Base-by-base conservation (phyloP, 2,888 invertebrate species). In the Spodoptera exigua region DNA sequence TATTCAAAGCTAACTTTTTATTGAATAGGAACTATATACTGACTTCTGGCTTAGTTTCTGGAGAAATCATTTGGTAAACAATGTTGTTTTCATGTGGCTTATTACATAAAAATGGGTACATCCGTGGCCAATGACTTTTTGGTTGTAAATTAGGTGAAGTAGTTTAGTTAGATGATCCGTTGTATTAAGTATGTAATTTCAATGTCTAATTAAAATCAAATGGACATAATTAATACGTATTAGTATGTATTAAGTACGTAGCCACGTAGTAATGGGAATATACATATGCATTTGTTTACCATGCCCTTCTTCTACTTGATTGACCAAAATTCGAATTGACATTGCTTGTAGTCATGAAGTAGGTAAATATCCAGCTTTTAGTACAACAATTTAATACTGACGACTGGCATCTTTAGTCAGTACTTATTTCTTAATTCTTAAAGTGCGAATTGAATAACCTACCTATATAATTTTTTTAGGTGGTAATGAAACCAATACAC, bases 161-260 rank as follows among this genome's bases (percentile, higher is more conserved):
- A 14, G 49, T 41, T 51, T 14, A 34, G 36, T 53, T 70, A 53
- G 47, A 53, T 61, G 52, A 39, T 48, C 61, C 39, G 49, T 18
- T 51, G n/a, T 32, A 32, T 27, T 27, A 27, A 27, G 27, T 27
- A 27, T 9, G 32, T 13, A 47, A 35, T 69, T 46, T 43, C 11
- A 36, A 18, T 32, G 44, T 36, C 36, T 62, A 49, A 54, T 70
- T 65, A 65, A 43, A 70, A 53, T 59, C 5, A 49, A 68, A 48
- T 53, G 16, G 2, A 61, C 44, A 35, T 61, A 61, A 53, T 53
- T 53, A 53, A 70, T 40, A 62, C 48, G 40, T 69, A 61, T 53
- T 70, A 70, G 36, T 36, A 70, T 62, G 34, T 49, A 65, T 65
- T 62, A 40, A 53, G 16, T 61, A 41, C 47, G 40, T 45, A 44